phyloP scores from a whole-genome alignment of 2,113 vertebrate genomes.

The Rhynchomys soricoides region DNA sequence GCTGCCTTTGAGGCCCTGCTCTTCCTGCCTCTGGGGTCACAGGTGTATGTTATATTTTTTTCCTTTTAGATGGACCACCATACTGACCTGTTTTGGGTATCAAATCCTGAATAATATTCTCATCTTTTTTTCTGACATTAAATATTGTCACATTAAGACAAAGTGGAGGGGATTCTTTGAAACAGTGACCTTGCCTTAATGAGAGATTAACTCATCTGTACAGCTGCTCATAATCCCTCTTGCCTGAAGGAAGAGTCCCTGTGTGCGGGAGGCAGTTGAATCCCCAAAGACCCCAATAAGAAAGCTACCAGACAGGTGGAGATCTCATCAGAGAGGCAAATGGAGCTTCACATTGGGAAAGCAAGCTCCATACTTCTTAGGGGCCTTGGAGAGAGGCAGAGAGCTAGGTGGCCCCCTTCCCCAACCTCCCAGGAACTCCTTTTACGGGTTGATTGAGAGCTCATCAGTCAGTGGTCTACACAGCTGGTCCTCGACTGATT shows the following conservation, averaged over 20 bases:
- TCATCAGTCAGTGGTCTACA: background rate
- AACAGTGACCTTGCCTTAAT: too few species aligned
- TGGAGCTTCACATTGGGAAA: background rate
- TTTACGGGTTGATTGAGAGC: too few species aligned
- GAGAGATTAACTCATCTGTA: background rate
- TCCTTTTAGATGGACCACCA: background rate
- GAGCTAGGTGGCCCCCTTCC: background rate
- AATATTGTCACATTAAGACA: background rate
- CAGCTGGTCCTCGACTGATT: background rate
- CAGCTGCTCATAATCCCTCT: background rate
- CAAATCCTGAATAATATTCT: background rate
- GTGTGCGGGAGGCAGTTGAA: background rate
- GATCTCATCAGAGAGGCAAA: background rate
- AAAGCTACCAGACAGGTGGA: too few species aligned
- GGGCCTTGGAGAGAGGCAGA: background rate
- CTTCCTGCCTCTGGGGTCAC: background rate
- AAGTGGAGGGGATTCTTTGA: too few species aligned
- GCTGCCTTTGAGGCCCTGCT: background rate
- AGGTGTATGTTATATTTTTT: background rate
- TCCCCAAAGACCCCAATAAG: too few species aligned
- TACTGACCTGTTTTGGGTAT: background rate
- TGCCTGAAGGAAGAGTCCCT: background rate
- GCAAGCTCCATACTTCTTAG: background rate
- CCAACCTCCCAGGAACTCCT: background rate
- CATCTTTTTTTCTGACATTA: background rate